Base-by-base conservation (phyloP, 2,888 invertebrate species). In the Lucinisca nassula region DNA sequence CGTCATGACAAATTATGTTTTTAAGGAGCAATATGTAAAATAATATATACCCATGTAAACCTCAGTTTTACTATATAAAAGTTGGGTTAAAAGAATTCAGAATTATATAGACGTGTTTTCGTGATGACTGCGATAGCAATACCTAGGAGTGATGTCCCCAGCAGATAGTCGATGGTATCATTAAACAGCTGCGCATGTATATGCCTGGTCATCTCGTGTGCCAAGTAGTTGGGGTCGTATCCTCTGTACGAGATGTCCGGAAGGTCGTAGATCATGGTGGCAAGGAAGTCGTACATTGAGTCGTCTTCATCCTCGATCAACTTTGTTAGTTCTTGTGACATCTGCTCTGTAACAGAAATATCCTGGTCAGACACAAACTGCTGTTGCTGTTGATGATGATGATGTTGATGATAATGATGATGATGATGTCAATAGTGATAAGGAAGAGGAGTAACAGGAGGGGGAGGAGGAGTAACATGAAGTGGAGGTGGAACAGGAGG, bases 131-230 rank as follows among this genome's bases (percentile, higher is more conserved):
- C n/a, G n/a, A n/a, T n/a, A n/a, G n/a, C n/a, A n/a, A n/a, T 61
- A 61, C 61, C 61, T 61, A n/a, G 24, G 24, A 61, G 61, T 3
- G 67, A 67, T n/a, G 67, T 67, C 0, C 67, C 67, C 14, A 67
- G 35, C 35, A 67, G 24, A 21, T 67, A 67, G 67, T 67, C 67
- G 17, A 67, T 67, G 32, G 67, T 67, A 35, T 67, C 67, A 17
- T 67, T 67, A 67, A 67, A 67, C 67, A 67, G 30, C 35, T 67
- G 67, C 35, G 35, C 67, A 35, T 67, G 67, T 2, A 67, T 35
- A 67, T 67, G 67, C 17, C 17, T 32, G 2, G 67, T 35, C 67
- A 67, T 67, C 21, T 67, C 17, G 21, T 67, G 67, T 35, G 67
- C 67, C 35, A 67, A 21, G 21, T 35, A 67, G 21, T 67, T 67